Evolutionary conservation across 2,888 invertebrate species (phyloP), one percentile per base, ranked within the genome.

Genomic region (Andrena camellia): DNA sequence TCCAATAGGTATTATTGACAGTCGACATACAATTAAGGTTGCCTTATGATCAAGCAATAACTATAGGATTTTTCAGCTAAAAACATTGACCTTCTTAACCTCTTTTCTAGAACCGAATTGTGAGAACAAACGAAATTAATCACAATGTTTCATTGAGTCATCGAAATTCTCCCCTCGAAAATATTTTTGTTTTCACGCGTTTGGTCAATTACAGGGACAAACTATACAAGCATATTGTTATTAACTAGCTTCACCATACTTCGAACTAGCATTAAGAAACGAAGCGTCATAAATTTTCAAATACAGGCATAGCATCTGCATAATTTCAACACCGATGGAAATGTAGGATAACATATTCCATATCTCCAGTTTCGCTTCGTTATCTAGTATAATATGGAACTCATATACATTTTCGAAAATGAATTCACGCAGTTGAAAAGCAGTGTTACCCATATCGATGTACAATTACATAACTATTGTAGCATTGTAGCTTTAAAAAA

Each of bases 41-140:
- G 6, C 23, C 17, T 23, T 42, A 17, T 7, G 20, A 64, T 13
- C 5, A 20, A 17, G 23, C 5, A 33, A 10, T 20, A 54, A 10
- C 50, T 52, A 5, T 5, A 52, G 20, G 20, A 54, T 57, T 57
- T 57, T n/a, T 8, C 20, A 23, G 23, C 57, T 57, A 20, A 57
- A 57, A 57, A 57, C 57, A 26, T 26, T 57, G 57, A 57, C 57
- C 57, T 26, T 26, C 57, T 54, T 20, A 54, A 57, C 26, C 23
- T 26, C 23, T 10, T 23, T 20, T 13, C 10, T 0, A 57, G 23
- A 17, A 76, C 54, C 57, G 54, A 76, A 52, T 71, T 71, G 69
- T 63, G 26, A 4, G 26, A 50, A 2, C 48, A 64, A 59, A 50
- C 54, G n/a, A 26, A 33, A 13, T 31, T 48, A 35, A 17, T 3